Base-by-base conservation (phyloP, 2,888 invertebrate species). In the Lamellibrachia satsuma region DNA sequence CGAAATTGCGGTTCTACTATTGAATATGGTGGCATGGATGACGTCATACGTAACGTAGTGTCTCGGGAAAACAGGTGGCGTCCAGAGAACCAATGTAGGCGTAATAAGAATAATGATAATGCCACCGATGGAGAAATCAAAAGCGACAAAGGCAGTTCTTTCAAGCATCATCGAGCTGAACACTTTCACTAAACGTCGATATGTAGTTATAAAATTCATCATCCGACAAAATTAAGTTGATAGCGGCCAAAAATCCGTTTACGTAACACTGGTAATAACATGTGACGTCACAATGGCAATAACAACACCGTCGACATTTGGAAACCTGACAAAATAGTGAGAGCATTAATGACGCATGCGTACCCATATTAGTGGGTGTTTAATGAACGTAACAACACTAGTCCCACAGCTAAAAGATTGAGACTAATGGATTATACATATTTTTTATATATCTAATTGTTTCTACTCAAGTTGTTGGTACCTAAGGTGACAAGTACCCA, bases 1-100 rank as follows among this genome's bases (percentile, higher is more conserved):
- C 15, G 22, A 75, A 15, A n/a, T 75, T 75, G 22, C 4, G 22
- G 75, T 75, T 22, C 75, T 75, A 75, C 22, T 75, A 75, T 22
- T 22, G n/a, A 0, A 75, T 75, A 75, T 75, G 22, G 75, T 75
- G 75, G 75, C 15, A 22, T 75, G 15, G 75, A 22, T 75, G 75
- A 75, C 75, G 75, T 75, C 75, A 75, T 75, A n/a, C 75, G 75
- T 75, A n/a, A 75, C 75, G 75, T 75, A 75, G 75, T 75, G 22
- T 75, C 75, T 75, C 75, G 4, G 75, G 75, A 22, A 75, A 15
- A 75, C 75, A 22, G 6, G 75, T 75, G n/a, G 75, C 75, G n/a
- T 15, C 75, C n/a, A 75, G 3, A 39, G 39, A n/a, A 22, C 22
- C n/a, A 4, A 75, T 75, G 6, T 75, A 6, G 39, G 39, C 39